Evolutionary conservation across 2,797 vertebrate genomes (phyloP).

Genomic region (Hozukius guyotensis): DNA sequence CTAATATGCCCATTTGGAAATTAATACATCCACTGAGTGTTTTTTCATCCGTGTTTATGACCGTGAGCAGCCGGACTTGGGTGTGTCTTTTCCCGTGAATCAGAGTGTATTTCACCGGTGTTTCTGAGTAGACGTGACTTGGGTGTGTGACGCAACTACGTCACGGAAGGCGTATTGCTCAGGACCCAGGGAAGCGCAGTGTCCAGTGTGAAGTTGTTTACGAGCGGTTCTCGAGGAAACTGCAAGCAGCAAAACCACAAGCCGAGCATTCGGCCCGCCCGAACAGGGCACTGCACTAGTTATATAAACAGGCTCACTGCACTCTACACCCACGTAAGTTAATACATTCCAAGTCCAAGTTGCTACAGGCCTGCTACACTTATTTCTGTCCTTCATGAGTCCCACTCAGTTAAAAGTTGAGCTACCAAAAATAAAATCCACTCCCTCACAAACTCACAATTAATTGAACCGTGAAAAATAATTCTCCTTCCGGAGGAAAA

Average conservation of each 20-base stretch:
- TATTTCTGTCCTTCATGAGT: background rate
- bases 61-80: too few relatives aligned
- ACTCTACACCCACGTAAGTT: background rate
- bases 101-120: background rate
- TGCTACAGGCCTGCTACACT: background rate
- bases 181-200: background rate
- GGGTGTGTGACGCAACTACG: background rate
- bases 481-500: background rate
- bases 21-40: too few relatives aligned
- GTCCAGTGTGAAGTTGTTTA: background rate
- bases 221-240: background rate
- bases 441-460: background rate
- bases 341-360: background rate
- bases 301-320: background rate
- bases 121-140: background rate
- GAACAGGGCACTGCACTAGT: background rate
- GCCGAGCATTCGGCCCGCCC: background rate
- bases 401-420: background rate
- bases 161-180: background rate
- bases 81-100: too few relatives aligned
- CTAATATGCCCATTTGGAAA: too few relatives aligned
- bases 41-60: too few relatives aligned
- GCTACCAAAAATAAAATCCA: conserved; percentile 1
- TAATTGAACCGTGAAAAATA: background rate
- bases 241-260: background rate